Conservation (phyloP, 1,140 invertebrate genomes). For the Sycobia sp. region DNA sequence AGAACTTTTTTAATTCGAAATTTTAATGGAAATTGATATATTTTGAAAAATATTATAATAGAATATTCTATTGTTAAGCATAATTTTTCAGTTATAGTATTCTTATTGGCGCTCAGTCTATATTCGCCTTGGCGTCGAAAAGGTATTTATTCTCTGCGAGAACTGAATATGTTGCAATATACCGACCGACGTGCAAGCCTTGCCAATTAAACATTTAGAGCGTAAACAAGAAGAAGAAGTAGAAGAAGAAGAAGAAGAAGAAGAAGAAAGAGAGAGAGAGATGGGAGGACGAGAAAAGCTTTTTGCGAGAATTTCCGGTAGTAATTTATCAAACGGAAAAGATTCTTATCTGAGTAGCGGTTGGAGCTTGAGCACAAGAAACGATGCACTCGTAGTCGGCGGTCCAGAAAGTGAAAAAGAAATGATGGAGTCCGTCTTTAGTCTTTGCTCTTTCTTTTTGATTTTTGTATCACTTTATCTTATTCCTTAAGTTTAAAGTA, state of each 20-base stretch:
- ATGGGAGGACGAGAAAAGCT: too few species aligned
- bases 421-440: not conserved
- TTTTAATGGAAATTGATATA: too few species aligned
- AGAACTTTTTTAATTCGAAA: too few species aligned
- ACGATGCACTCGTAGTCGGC: conserved; percentile 23
- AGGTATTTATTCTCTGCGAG: not conserved
- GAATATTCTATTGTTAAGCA: too few species aligned
- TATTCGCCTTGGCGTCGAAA: not conserved
- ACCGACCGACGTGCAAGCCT: conserved; percentile 32
- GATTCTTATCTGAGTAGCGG: conserved; percentile 53
- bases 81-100: too few species aligned
- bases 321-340: conserved; percentile 60
- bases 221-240: conserved; percentile 29
- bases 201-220: conserved; percentile 56
- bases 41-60: too few species aligned
- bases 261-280: conserved; percentile 25
- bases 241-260: conserved; percentile 1
- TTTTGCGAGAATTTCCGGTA: conserved; percentile 60
- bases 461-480: too few species aligned
- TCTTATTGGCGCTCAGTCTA: too few species aligned
- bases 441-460: too few species aligned
- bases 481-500: too few species aligned
- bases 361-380: conserved; percentile 46
- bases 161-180: conserved; percentile 6
- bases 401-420: not conserved